These are phyloP conservation scores for Brenthis daphne DNA, from an alignment of 2,888 invertebrate species.

Conservation along the genomic window DNA sequence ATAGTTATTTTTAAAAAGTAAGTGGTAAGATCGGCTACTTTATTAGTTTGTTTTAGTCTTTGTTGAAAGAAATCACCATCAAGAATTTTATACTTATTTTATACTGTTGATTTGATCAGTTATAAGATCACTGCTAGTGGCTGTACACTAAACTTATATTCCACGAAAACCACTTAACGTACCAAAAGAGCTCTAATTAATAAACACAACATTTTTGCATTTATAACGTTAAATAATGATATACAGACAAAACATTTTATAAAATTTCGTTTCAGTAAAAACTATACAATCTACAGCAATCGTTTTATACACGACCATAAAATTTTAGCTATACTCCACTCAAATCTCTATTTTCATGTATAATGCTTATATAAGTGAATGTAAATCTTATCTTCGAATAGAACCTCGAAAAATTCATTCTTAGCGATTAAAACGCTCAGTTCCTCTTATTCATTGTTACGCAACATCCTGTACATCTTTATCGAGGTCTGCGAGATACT, in stretches of 20 bases:
- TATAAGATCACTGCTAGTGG: too few relatives aligned
- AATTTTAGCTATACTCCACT: neutral
- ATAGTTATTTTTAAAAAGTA: too few relatives aligned
- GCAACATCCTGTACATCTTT: conserved; percentile 61
- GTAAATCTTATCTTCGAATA: conserved; percentile 30
- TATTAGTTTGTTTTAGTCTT: too few relatives aligned
- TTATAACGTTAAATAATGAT: too few relatives aligned
- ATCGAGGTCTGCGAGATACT: conserved; percentile 45
- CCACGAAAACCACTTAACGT: too few relatives aligned
- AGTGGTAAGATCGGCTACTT: too few relatives aligned
- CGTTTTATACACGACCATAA: neutral
- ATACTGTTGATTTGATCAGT: too few relatives aligned
- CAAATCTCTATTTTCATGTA: conserved; percentile 1
- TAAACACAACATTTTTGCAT: neutral
- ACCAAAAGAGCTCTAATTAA: neutral
- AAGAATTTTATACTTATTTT: too few relatives aligned
- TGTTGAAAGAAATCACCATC: too few relatives aligned
- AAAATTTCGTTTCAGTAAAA: too few relatives aligned
- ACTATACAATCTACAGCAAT: neutral
- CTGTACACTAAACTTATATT: too few relatives aligned
- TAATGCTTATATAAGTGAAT: conserved; percentile 32
- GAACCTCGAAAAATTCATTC: conserved; percentile 40
- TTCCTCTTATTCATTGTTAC: conserved; percentile 48
- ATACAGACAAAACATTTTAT: too few relatives aligned
- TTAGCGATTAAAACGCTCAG: conserved; percentile 44